Evolutionary conservation across 2,113 vertebrate genomes (phyloP), one percentile per base, ranked within the genome.

Genomic region (Scalopus aquaticus): DNA sequence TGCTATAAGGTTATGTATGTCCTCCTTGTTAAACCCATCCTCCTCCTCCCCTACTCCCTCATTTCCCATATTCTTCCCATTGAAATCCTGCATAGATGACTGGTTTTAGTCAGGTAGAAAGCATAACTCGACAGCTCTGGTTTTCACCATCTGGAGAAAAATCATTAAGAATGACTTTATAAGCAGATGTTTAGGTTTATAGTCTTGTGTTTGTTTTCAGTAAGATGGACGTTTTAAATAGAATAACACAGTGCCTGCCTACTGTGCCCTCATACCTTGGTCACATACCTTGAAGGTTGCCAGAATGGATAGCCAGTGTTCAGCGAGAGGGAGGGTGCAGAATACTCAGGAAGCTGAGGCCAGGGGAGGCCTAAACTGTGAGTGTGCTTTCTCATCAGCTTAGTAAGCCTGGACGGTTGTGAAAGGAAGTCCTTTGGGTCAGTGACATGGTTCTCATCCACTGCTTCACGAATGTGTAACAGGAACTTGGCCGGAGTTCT

Each of bases 131-230:
- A 77, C 64, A 56, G 65, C 49, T 9, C 44, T 70, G 28, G 4
- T 72, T 92, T 83, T 60, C 32, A 65, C 81, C n/a, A 30, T 80
- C 58, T 96, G 58, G 77, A 94, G 42, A 88, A 88, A 65, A 58
- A 60, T 76, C 67, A 54, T 81, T 60, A n/a, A 39, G 84, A 76
- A 72, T 10, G 83, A 37, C 26, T 80, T 74, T 88, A 1, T 58
- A 73, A 95, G 62, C 0, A 11, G 49, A 4, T 69, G 46, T 49
- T 79, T 81, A 11, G 56, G 2, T 51, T 96, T 82, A 54, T 28
- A 35, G 20, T 82, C 72, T 69, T 54, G 49, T 28, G 9, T 77
- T 90, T 88, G 46, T 65, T 73, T 77, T 54, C 60, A 88, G 32
- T 49, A 42, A 92, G 17, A n/a, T 42, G 42, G 37, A 4, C 16